Percentiles rank a stretch among this genome's conserved stretches.
Conservation (phyloP, 2,113 vertebrate species). For the Sardina pilchardus region DNA sequence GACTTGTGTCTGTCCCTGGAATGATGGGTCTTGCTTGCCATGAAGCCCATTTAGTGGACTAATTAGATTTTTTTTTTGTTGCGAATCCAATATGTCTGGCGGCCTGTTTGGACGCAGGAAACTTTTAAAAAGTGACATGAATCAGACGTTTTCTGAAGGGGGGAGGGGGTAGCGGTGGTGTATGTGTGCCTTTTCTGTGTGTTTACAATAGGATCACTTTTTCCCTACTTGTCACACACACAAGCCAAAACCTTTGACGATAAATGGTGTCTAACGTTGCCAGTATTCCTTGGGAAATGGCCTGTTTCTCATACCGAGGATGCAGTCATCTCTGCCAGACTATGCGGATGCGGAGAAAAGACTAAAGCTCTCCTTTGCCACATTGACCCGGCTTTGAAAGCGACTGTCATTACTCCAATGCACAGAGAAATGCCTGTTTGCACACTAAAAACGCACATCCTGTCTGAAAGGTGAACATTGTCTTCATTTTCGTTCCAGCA, state of each 20-base stretch:
- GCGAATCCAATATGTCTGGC: neutral
- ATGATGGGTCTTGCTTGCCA: neutral
- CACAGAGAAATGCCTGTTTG: neutral
- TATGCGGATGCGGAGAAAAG: conserved; percentile 12
- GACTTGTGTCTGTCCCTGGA: neutral
- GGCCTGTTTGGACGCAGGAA: neutral
- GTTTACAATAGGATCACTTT: conserved; percentile 8
- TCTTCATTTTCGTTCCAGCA: neutral
- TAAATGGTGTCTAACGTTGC: conserved; percentile 6
- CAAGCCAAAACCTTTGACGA: conserved; percentile 5
- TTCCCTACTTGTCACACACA: neutral
- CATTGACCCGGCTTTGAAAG: conserved; percentile 3
- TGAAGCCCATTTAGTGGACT: neutral
- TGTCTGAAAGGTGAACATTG: conserved; percentile 1
- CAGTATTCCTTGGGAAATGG: conserved; percentile 18
- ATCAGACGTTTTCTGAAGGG: neutral
- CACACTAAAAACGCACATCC: neutral
- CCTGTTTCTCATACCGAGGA: conserved; percentile 19
- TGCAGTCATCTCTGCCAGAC: neutral
- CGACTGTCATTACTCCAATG: neutral
- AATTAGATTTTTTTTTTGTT: neutral
- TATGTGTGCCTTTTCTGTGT: neutral
- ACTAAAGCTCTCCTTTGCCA: neutral
- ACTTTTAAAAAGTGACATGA: neutral
- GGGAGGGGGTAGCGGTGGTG: neutral